Conservation (phyloP, 1,140 invertebrate species). For the Babylonia areolata region DNA sequence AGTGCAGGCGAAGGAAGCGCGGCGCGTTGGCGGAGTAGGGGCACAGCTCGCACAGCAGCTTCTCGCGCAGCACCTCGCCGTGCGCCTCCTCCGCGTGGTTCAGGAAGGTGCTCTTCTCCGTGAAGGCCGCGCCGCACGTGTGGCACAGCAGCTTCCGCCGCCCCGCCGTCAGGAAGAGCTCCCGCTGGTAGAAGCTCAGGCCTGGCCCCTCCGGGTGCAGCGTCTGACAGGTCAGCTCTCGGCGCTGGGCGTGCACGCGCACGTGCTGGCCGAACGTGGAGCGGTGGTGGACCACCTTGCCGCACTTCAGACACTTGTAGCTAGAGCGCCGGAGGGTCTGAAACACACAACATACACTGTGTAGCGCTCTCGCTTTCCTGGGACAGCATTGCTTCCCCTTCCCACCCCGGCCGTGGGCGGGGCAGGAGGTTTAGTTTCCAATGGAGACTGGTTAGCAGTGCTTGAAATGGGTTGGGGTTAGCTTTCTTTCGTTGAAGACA, state of each 20-base stretch:
- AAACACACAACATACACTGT: background rate
- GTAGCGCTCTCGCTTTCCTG: background rate
- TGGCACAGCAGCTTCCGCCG: background rate
- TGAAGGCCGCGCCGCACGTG: constrained; percentile 24
- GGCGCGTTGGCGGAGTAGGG: constrained; percentile 12
- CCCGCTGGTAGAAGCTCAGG: background rate
- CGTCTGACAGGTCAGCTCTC: background rate
- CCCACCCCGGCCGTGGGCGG: no score
- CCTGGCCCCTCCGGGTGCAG: background rate
- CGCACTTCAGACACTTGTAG: background rate
- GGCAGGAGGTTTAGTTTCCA: no score
- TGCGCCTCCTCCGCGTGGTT: background rate
- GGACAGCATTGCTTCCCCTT: no score
- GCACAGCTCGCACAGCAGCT: background rate
- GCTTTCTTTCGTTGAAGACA: no score
- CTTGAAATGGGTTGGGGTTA: no score
- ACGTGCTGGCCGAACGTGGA: background rate
- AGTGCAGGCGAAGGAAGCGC: background rate
- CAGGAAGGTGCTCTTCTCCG: constrained; percentile 3
- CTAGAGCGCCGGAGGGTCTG: background rate
- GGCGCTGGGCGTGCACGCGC: background rate
- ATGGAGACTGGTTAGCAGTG: no score
- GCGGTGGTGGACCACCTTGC: background rate
- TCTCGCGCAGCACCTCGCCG: background rate
- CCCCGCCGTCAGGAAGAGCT: background rate